phyloP scores from a whole-genome alignment of 2,113 vertebrate genomes.

The Hyperopisus bebe region DNA sequence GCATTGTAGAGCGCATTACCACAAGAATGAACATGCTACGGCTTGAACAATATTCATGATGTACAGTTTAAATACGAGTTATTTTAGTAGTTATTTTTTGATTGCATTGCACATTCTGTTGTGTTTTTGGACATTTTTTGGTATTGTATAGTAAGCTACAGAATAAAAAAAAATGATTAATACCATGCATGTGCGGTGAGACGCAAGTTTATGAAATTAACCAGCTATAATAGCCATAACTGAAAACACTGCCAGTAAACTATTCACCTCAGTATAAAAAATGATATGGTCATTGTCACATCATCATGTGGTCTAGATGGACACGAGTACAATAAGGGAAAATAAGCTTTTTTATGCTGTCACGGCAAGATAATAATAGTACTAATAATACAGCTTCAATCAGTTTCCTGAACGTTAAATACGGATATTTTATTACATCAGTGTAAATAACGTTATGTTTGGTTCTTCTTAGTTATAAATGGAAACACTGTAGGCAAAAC shows the following conservation, averaged over 20 bases:
- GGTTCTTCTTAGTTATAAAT: background rate
- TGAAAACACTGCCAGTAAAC: background rate
- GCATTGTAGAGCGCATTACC: background rate
- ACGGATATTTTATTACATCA: background rate
- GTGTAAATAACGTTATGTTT: background rate
- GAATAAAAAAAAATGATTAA: background rate
- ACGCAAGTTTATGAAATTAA: background rate
- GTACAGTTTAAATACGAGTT: background rate
- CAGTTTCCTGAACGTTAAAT: background rate
- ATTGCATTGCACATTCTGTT: background rate
- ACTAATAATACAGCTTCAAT: background rate
- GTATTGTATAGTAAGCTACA: background rate
- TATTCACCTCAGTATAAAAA: background rate
- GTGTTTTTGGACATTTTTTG: background rate
- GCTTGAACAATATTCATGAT: background rate
- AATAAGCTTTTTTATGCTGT: background rate
- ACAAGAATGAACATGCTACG: background rate
- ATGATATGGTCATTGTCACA: background rate
- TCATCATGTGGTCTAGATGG: background rate
- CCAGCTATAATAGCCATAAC: background rate
- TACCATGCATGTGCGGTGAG: background rate
- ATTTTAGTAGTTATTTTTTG: background rate
- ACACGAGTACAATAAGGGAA: background rate
- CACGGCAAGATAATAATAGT: background rate
- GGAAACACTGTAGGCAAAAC: background rate